phyloP scores from a whole-genome alignment of 2,888 invertebrate species.

The Sphaerophoria rueppellii region DNA sequence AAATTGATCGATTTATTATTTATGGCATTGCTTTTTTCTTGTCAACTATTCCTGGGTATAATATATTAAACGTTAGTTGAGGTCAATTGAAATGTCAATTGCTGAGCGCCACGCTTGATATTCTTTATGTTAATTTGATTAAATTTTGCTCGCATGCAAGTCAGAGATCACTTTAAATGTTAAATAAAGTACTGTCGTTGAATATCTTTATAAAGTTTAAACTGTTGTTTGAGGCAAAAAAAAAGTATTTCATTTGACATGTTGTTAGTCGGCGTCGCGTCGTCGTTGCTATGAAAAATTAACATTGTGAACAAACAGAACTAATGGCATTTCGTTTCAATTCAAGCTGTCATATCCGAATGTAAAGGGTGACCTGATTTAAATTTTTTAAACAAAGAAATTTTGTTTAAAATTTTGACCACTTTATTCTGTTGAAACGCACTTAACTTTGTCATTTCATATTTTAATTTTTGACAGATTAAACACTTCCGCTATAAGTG shows the following conservation, averaged over 20 bases:
- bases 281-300: too few species aligned
- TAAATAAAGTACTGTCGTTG: too few species aligned
- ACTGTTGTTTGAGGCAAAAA: too few species aligned
- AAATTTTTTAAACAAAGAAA: neutral
- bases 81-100: constrained; percentile 52
- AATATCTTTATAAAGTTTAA: too few species aligned
- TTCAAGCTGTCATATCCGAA: too few species aligned
- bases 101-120: constrained; percentile 38
- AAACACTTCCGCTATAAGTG: constrained; percentile 63
- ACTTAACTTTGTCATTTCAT: constrained; percentile 26
- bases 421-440: neutral
- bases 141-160: constrained; percentile 2
- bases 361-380: too few species aligned
- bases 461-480: constrained; percentile 48
- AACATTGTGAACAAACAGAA: too few species aligned
- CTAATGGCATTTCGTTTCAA: too few species aligned
- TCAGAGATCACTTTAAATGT: neutral
- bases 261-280: too few species aligned
- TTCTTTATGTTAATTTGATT: constrained; percentile 24
- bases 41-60: neutral
- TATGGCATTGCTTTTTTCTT: neutral
- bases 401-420: neutral
- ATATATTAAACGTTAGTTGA: constrained; percentile 11
- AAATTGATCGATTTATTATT: neutral
- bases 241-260: too few species aligned